Evolutionary conservation across 1,140 invertebrate genomes (phyloP), one percentile per base, ranked within the genome.

Genomic region (Mizuhopecten yessoensis): DNA sequence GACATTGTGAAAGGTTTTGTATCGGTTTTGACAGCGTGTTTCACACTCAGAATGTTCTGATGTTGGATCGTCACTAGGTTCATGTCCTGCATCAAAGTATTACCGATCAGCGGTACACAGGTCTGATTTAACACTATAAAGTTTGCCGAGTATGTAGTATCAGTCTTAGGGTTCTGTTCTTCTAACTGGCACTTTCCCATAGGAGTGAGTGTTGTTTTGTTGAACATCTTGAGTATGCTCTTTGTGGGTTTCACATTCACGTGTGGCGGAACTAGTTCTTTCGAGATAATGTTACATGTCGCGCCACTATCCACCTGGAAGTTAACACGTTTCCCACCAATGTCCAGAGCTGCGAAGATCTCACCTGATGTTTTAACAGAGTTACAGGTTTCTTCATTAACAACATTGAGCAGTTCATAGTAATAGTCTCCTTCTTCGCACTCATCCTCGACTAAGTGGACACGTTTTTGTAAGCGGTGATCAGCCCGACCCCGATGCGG

Each of bases 11-110:
- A n/a, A n/a, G n/a, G n/a, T n/a, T n/a, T n/a, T n/a, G n/a, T n/a
- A n/a, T n/a, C n/a, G 87, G n/a, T 92, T 91, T 87, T 57, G 39
- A 45, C 88, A 92, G 87, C 93, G 86, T 75, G 36, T 86, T 17
- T 10, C 39, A 42, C 17, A 42, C 39, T 10, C 17, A 42, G 39
- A 42, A 42, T 42, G 39, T 42, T 42, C 17, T 42, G 39, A 42
- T 42, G 39, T 10, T 42, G 39, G 17, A 42, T 42, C 39, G 39
- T 10, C 7, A 42, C 39, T 10, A 42, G 39, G 39, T 42, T 42
- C 39, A 42, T 42, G 17, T 42, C 39, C 39, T 42, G 39, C 39
- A 42, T 42, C 39, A 42, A 42, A 7, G 39, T 10, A 17, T 42
- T 42, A 10, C 39, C 39, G 39, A 42, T 42, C 17, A 42, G 17